Evolutionary conservation across 1,140 invertebrate genomes (phyloP).

Genomic region (Calosoma granatense): DNA sequence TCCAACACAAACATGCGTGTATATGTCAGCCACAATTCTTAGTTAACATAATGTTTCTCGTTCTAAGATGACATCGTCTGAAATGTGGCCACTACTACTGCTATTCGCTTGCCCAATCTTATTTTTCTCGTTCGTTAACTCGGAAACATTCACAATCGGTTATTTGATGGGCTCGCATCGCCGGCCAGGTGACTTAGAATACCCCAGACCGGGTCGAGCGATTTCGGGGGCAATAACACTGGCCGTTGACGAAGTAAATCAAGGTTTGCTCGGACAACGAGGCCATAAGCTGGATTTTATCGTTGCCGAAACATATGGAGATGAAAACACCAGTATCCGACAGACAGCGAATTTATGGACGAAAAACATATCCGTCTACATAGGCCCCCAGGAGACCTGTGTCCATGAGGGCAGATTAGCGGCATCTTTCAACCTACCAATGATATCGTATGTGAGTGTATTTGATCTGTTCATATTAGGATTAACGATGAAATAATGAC

Average conservation of each 20-base stretch:
- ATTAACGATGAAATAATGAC: neutral
- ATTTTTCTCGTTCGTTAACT: slow-evolving; percentile 14
- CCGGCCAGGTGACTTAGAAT: slow-evolving; percentile 60
- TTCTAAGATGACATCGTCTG: no score
- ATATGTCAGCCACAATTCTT: no score
- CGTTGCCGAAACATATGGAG: slow-evolving; percentile 85
- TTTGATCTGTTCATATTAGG: no score
- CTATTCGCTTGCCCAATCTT: neutral
- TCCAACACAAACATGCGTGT: no score
- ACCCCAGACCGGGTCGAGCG: slow-evolving; percentile 60
- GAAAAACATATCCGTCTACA: slow-evolving; percentile 75
- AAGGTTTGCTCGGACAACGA: slow-evolving; percentile 43
- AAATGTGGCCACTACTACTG: neutral
- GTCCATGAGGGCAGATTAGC: slow-evolving; percentile 90
- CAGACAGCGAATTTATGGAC: slow-evolving; percentile 81
- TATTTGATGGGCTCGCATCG: slow-evolving; percentile 71
- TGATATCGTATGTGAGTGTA: slow-evolving; percentile 69
- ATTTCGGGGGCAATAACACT: slow-evolving; percentile 78
- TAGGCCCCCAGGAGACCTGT: slow-evolving; percentile 93
- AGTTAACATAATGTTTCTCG: no score
- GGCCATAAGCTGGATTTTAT: slow-evolving; percentile 68
- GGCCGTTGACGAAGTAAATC: slow-evolving; percentile 62
- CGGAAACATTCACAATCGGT: slow-evolving; percentile 50
- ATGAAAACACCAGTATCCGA: slow-evolving; percentile 75
- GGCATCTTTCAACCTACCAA: slow-evolving; percentile 85